These are phyloP conservation scores for Amphipyra berbera DNA, from an alignment of 2,888 invertebrate genomes.

Conservation along the genomic window DNA sequence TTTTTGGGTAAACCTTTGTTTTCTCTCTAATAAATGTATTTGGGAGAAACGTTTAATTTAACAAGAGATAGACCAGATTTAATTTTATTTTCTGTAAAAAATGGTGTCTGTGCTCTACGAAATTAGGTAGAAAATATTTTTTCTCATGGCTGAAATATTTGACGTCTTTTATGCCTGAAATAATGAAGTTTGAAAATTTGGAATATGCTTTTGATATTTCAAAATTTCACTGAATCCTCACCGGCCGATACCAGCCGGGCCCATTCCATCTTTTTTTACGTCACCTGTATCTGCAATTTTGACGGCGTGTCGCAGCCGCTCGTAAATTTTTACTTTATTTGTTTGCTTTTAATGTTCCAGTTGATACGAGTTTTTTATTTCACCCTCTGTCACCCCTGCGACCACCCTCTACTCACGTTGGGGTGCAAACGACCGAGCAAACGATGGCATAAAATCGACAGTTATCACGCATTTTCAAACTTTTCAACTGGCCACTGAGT, in stretches of 20 bases:
- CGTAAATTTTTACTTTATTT: conserved; percentile 82
- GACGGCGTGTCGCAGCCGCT: conserved; percentile 69
- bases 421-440: conserved; percentile 59
- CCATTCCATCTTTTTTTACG: conserved; percentile 64
- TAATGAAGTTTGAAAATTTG: conserved; percentile 1
- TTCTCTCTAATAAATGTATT: conserved; percentile 44
- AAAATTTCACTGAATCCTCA: conserved; percentile 17
- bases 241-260: conserved; percentile 11
- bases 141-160: not conserved
- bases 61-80: conserved; percentile 8
- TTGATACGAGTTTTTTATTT: conserved; percentile 64
- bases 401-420: conserved; percentile 61
- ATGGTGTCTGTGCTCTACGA: not conserved
- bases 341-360: conserved; percentile 67
- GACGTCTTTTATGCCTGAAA: not conserved
- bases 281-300: conserved; percentile 78
- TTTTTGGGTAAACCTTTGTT: conserved; percentile 50
- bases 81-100: not conserved
- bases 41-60: conserved; percentile 38
- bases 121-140: conserved; percentile 1
- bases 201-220: conserved; percentile 15
- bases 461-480: conserved; percentile 64
- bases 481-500: conserved; percentile 57
- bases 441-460: conserved; percentile 59
- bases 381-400: conserved; percentile 35